These are phyloP conservation scores for Canis aureus DNA, from an alignment of 2,113 vertebrate species.

Conservation along the genomic window DNA sequence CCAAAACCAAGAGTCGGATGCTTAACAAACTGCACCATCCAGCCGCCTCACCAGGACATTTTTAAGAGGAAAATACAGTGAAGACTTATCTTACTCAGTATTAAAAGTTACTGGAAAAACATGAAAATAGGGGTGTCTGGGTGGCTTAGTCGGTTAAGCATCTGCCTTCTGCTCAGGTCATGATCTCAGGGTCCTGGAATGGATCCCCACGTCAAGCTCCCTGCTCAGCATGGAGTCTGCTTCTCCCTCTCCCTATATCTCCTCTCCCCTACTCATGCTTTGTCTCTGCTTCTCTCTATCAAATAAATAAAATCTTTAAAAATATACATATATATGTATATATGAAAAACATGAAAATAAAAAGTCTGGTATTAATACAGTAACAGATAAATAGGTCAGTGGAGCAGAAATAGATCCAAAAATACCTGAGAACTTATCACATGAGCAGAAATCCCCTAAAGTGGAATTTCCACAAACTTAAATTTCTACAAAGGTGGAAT, in stretches of 20 bases:
- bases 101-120: constrained; percentile 48
- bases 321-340: no score
- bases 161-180: no score
- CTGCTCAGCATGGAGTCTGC: no score
- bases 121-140: neutral
- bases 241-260: no score
- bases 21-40: no score
- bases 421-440: neutral
- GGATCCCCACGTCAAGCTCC: no score
- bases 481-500: constrained; percentile 29
- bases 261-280: no score
- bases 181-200: no score
- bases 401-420: constrained; percentile 21
- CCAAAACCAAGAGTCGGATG: no score
- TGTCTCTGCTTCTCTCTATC: no score
- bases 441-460: neutral
- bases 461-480: neutral
- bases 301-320: no score
- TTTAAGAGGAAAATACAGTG: neutral
- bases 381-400: neutral
- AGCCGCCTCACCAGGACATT: neutral
- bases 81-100: neutral
- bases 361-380: constrained; percentile 15
- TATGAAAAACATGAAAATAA: constrained; percentile 33
- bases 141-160: no score